A percentile compares a stretch with the other conserved stretches of the same genome.
Conservation (phyloP, 2,113 vertebrate genomes). For the Gymnogyps californianus region DNA sequence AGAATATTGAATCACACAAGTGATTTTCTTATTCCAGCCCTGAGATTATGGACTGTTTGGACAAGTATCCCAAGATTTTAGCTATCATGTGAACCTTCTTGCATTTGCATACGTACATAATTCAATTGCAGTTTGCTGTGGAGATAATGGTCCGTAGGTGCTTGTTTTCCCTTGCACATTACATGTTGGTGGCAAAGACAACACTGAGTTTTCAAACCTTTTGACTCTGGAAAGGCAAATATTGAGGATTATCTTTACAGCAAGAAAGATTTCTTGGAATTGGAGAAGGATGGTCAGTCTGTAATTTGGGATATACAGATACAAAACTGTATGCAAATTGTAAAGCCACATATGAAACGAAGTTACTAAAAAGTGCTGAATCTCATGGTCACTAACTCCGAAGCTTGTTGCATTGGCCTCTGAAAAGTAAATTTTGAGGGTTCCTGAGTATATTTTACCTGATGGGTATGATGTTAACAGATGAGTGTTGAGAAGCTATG, state of each 20-base stretch:
- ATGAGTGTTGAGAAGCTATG: neutral
- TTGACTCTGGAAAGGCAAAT: neutral
- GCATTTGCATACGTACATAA: neutral
- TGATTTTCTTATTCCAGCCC: neutral
- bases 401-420: neutral
- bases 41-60: neutral
- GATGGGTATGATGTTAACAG: neutral
- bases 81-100: rapidly evolving
- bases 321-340: neutral
- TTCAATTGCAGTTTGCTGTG: neutral
- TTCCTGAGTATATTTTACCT: neutral
- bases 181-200: neutral
- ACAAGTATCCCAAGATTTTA: neutral
- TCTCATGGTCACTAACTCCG: neutral
- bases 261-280: neutral
- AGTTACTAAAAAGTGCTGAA: neutral
- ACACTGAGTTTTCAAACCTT: neutral
- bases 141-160: neutral
- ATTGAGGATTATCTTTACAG: neutral
- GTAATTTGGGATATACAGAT: neutral
- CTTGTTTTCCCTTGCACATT: neutral
- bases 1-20: neutral
- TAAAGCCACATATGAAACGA: neutral
- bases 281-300: neutral
- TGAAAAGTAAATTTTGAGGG: neutral